Conservation (phyloP, 2,113 vertebrate species). For the Ceyx margarethae region DNA sequence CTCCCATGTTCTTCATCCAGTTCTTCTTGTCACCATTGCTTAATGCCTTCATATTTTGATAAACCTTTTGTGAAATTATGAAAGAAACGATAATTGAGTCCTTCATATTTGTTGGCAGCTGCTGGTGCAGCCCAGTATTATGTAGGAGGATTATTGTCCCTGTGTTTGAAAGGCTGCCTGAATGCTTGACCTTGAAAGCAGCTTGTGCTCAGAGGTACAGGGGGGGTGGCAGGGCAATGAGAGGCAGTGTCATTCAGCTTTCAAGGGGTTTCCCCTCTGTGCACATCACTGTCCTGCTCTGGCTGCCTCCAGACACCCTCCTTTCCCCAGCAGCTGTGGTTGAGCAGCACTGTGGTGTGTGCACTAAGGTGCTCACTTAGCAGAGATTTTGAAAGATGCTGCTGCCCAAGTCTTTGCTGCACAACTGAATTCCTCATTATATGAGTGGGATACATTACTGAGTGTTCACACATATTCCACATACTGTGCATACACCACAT, state of each 20-base stretch:
- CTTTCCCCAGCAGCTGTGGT: background rate
- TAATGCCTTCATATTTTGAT: background rate
- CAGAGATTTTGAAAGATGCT: background rate
- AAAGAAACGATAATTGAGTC: background rate
- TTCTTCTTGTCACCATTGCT: background rate
- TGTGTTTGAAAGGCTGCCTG: background rate
- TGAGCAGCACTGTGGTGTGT: background rate
- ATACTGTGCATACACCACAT: too few relatives aligned
- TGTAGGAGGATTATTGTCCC: background rate
- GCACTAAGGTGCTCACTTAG: background rate
- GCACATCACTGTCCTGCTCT: background rate
- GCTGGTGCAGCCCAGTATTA: background rate
- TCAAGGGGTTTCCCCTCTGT: background rate
- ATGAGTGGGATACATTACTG: background rate
- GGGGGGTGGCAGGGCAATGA: background rate
- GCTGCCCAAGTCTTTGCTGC: background rate
- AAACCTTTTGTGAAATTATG: background rate
- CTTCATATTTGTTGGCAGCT: background rate
- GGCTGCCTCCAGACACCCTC: background rate
- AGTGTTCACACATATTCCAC: background rate
- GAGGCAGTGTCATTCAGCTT: background rate
- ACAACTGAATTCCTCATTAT: background rate
- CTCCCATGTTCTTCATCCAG: background rate
- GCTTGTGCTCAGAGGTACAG: background rate
- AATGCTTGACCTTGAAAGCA: background rate